These are phyloP conservation scores for Chaenogobius annularis DNA, from an alignment of 2,113 vertebrate species.

Conservation along the genomic window DNA sequence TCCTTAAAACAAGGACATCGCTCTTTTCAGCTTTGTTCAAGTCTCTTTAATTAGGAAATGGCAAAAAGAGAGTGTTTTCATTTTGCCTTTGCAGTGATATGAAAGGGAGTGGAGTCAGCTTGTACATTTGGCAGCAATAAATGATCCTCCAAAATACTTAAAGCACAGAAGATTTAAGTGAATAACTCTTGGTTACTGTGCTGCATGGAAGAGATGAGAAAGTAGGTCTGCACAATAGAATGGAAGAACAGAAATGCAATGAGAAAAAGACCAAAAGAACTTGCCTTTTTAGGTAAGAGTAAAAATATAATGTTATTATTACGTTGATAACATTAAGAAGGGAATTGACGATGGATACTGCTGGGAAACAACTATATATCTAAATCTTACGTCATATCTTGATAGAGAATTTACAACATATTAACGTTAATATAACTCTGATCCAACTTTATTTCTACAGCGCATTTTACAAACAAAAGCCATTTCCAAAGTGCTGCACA, in stretches of 20 bases:
- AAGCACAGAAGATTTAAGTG: constrained; percentile 23
- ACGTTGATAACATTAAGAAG: too few species aligned
- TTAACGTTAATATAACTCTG: too few species aligned
- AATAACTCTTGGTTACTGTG: neutral
- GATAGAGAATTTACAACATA: too few species aligned
- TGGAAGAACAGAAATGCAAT: neutral
- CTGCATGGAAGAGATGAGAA: constrained; percentile 14
- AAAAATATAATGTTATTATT: neutral
- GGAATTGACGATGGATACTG: too few species aligned
- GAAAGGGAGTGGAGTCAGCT: constrained; percentile 58
- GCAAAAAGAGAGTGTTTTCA: constrained; percentile 36
- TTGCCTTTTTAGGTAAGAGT: neutral
- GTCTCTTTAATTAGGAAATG: constrained; percentile 61
- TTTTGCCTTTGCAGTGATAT: constrained; percentile 51
- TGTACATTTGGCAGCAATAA: constrained; percentile 55
- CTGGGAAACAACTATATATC: too few species aligned
- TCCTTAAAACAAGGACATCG: constrained; percentile 71
- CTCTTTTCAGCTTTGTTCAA: constrained; percentile 25
- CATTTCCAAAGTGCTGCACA: too few species aligned
- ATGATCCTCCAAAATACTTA: constrained; percentile 44
- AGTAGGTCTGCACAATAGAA: constrained; percentile 8
- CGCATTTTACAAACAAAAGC: too few species aligned
- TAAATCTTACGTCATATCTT: too few species aligned
- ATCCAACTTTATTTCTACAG: too few species aligned
- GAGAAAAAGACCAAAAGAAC: neutral